Conservation (phyloP, 2,113 vertebrate species). For the Ramphastos sulfuratus region DNA sequence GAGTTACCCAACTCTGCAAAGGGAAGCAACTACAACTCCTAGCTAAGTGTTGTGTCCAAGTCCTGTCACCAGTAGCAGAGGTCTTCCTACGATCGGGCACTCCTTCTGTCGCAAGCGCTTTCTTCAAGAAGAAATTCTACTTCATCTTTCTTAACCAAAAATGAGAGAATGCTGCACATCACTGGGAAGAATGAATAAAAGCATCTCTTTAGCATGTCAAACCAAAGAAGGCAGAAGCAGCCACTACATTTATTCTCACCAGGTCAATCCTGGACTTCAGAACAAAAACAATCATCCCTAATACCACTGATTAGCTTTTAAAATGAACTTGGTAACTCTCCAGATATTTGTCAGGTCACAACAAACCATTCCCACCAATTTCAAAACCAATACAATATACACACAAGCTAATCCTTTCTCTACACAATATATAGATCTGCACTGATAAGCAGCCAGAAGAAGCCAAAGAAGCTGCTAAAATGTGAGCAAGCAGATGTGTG, state of each 20-base stretch:
- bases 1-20: not conserved
- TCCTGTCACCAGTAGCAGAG: not conserved
- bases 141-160: not conserved
- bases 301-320: not conserved
- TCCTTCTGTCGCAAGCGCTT: not conserved
- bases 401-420: not conserved
- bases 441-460: not conserved
- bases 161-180: not conserved
- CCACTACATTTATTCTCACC: not conserved
- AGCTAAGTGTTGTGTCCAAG: not conserved
- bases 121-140: not conserved
- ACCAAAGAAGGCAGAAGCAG: not conserved
- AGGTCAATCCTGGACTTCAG: not conserved
- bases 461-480: not conserved
- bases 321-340: not conserved
- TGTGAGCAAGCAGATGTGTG: not conserved
- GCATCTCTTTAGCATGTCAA: not conserved
- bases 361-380: not conserved
- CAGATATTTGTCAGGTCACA: not conserved
- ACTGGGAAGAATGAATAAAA: not conserved
- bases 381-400: not conserved
- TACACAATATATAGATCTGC: not conserved
- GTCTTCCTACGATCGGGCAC: not conserved
- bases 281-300: not conserved
- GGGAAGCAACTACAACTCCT: not conserved